Conservation (phyloP, 2,888 invertebrate species). For the Scaeva pyrastri region DNA sequence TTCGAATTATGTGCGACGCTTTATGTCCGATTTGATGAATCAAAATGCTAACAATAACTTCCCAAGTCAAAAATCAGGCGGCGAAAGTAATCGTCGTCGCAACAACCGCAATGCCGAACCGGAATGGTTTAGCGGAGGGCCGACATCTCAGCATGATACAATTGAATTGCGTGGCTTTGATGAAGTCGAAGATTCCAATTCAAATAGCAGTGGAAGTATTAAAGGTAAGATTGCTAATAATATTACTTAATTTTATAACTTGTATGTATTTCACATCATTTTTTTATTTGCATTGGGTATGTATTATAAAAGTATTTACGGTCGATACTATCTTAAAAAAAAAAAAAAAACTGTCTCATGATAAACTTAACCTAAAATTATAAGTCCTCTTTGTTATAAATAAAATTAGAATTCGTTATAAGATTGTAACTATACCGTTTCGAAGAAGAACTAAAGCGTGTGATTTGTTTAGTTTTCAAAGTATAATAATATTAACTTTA, state of each 20-base stretch:
- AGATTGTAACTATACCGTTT: too few species aligned
- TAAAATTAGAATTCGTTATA: too few species aligned
- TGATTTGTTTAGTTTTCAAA: too few species aligned
- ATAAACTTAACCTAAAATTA: too few species aligned
- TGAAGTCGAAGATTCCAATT: conserved; percentile 85
- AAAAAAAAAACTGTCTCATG: too few species aligned
- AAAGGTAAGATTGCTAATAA: conserved; percentile 10
- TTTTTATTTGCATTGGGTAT: not conserved
- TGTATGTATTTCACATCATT: not conserved
- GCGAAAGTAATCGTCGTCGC: conserved; percentile 73
- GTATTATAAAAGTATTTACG: conserved; percentile 2
- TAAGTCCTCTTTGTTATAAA: too few species aligned
- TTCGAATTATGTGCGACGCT: conserved; percentile 76
- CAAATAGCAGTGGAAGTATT: conserved; percentile 51
- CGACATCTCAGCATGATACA: conserved; percentile 94
- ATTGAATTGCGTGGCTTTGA: conserved; percentile 98
- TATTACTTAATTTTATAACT: not conserved
- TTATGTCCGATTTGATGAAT: conserved; percentile 75
- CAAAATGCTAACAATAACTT: conserved; percentile 62
- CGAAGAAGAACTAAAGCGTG: too few species aligned
- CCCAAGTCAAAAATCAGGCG: conserved; percentile 37
- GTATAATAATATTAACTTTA: too few species aligned
- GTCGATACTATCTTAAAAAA: too few species aligned
- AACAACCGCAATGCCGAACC: conserved; percentile 89
- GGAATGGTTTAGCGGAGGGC: conserved; percentile 96